phyloP scores from a whole-genome alignment of 2,888 invertebrate genomes.

The Pseudeuparius sepicola region DNA sequence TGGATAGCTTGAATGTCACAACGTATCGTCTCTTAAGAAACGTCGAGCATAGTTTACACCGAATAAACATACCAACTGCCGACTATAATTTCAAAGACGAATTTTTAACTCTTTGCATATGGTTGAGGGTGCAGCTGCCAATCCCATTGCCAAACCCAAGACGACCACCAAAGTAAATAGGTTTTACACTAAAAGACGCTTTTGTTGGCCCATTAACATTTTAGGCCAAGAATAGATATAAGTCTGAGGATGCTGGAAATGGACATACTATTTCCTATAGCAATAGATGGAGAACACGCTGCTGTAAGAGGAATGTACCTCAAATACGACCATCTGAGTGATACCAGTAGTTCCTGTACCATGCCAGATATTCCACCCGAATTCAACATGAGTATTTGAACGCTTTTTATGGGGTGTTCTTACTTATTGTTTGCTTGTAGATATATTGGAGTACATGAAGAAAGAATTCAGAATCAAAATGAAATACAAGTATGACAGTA shows the following conservation, averaged over 20 bases:
- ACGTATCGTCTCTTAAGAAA: conserved; percentile 42
- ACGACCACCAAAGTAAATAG: conserved; percentile 32
- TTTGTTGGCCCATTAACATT: too few relatives aligned
- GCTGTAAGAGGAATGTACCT: conserved; percentile 43
- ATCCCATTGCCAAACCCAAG: conserved; percentile 34
- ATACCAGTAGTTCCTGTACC: conserved; percentile 33
- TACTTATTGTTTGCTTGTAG: conserved; percentile 16
- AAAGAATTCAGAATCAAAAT: conserved; percentile 33
- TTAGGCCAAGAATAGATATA: conserved; percentile 39
- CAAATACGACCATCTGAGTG: conserved; percentile 46
- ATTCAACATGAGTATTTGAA: conserved; percentile 17
- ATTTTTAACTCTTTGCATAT: conserved; percentile 39
- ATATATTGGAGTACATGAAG: conserved; percentile 26
- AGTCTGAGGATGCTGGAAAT: conserved; percentile 39
- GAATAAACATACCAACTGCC: conserved; percentile 40
- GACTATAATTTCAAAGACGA: conserved; percentile 36
- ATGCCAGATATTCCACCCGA: conserved; percentile 20
- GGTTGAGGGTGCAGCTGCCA: conserved; percentile 41
- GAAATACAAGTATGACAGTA: conserved; percentile 32
- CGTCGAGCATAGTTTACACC: conserved; percentile 39
- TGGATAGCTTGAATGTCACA: conserved; percentile 40
- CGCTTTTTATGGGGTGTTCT: not conserved
- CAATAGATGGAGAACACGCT: conserved; percentile 37
- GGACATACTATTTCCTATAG: conserved; percentile 39
- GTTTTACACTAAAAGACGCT: too few relatives aligned